Base-by-base conservation (phyloP, 2,888 invertebrate species). In the Lottia scabra region DNA sequence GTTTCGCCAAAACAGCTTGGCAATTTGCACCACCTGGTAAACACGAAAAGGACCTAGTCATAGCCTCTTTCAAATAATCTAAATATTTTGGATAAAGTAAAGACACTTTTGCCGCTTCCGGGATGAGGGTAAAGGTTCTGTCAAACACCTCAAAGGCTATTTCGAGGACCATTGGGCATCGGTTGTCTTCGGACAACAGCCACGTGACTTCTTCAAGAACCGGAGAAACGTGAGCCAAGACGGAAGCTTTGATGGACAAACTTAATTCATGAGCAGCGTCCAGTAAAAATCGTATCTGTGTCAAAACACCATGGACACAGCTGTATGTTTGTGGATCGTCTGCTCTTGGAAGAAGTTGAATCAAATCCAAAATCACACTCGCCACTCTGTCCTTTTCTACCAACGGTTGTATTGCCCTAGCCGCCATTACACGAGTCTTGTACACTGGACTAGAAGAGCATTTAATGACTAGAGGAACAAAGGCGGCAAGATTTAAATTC, bases 401-500 rank as follows among this genome's bases (percentile, higher is more conserved):
- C 72, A 94, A 88, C 27, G 93, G 92, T 26, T 92, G 91, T 43
- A 93, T 90, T 1, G 95, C 94, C 84, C 92, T 92, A 0, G 95
- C 94, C 1, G 95, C 94, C 78, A 95, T 91, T 82, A 92, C 92
- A 48, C 96, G 91, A 0, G 94, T 94, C 88, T 93, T 92, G 84
- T 93, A 92, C 76, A 93, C 92, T 15, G 92, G 90, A 88, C 94
- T 93, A 64, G 90, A 89, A 2, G 93, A 93, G 87, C 94, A 95
- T 38, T 80, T 85, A 45, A 86, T 90, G 72, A 95, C 92, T 81
- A 91, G 91, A 2, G 93, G 92, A 68, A 95, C 90, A 87, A 94
- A 94, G 74, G 92, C 91, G 30, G 92, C 90, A 74, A 95, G 89
- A 93, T 93, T 93, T 68, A 94, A 90, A 81, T 92, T 92, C 27